phyloP scores from a whole-genome alignment of 2,888 invertebrate species.

The Epirrhoe tristata region DNA sequence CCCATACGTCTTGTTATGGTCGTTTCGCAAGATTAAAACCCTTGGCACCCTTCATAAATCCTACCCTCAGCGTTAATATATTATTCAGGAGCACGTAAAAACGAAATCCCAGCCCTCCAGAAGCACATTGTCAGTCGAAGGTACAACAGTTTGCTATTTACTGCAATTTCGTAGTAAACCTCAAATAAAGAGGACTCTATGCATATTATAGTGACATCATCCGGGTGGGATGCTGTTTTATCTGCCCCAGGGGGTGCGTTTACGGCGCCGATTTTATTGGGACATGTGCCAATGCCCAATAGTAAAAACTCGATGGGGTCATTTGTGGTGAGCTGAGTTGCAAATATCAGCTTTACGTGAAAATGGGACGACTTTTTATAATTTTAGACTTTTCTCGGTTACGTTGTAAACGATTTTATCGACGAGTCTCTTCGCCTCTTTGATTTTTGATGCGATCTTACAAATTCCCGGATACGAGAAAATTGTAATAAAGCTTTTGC shows the following conservation, averaged over 20 bases:
- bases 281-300: conserved; percentile 74
- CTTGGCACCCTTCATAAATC: conserved; percentile 82
- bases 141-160: conserved; percentile 35
- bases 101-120: conserved; percentile 63
- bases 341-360: conserved; percentile 31
- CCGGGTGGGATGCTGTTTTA: conserved; percentile 73
- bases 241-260: conserved; percentile 70
- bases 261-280: conserved; percentile 72
- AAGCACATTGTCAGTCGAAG: conserved; percentile 63
- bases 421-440: not conserved
- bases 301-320: conserved; percentile 71
- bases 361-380: conserved; percentile 5
- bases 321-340: conserved; percentile 46
- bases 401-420: not conserved
- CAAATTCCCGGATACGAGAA: not conserved
- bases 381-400: not conserved
- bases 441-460: not conserved
- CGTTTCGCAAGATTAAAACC: conserved; percentile 82
- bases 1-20: conserved; percentile 83
- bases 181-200: conserved; percentile 81
- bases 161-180: conserved; percentile 63
- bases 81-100: conserved; percentile 80
- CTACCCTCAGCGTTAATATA: conserved; percentile 74
- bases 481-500: not conserved
- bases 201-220: conserved; percentile 84